Evolutionary conservation across 2,797 vertebrate genomes (phyloP).

Genomic region (Alca torda): DNA sequence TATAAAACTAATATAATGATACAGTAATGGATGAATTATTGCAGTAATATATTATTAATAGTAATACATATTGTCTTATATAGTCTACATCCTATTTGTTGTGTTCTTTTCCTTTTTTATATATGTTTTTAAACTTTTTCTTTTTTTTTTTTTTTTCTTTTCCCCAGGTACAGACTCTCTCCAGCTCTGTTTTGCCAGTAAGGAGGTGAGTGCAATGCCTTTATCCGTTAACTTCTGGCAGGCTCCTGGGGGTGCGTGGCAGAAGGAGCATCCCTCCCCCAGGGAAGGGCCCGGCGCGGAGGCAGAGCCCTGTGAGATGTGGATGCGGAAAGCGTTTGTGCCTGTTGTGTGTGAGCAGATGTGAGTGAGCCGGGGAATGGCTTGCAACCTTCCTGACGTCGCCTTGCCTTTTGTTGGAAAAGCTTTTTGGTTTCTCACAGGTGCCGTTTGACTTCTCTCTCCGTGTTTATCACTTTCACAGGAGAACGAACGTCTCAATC

Average conservation of each 20-base stretch:
- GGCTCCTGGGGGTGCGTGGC: neutral
- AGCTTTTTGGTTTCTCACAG: neutral
- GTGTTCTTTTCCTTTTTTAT: neutral
- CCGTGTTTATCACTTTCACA: neutral
- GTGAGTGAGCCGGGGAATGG: neutral
- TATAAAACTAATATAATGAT: neutral
- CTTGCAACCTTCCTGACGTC: neutral
- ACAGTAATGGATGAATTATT: neutral
- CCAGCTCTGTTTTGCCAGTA: too few species aligned
- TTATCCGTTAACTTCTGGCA: neutral
- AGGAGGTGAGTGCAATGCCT: neutral
- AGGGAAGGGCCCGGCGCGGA: accelerated
- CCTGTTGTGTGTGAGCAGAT: neutral
- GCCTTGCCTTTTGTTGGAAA: neutral
- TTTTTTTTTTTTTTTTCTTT: too few species aligned
- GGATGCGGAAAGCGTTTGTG: neutral
- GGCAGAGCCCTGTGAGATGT: neutral
- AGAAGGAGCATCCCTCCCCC: neutral
- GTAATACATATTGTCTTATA: neutral
- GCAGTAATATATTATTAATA: neutral
- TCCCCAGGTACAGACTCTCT: neutral
- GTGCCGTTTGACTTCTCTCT: neutral
- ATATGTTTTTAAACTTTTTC: accelerated
- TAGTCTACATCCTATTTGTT: neutral
- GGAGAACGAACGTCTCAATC: neutral